phyloP scores from a whole-genome alignment of 2,113 vertebrate genomes.

The Arvicanthis niloticus region DNA sequence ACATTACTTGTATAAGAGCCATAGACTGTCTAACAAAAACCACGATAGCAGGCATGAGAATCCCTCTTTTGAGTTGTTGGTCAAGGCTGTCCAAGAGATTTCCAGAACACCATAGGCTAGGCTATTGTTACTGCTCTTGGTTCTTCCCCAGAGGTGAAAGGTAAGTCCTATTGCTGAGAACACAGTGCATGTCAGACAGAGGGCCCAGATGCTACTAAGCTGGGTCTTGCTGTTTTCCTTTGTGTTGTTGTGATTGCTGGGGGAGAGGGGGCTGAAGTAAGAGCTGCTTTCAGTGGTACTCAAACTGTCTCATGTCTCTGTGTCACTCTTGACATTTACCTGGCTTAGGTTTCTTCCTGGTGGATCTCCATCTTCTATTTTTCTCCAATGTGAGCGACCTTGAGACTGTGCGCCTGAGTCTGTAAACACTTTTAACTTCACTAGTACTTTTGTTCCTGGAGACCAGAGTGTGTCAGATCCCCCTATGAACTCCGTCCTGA shows the following conservation, averaged over 20 bases:
- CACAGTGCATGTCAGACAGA: not conserved
- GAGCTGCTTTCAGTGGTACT: not conserved
- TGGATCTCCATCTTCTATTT: not conserved
- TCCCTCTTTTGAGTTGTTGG: not conserved
- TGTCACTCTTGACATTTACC: not conserved
- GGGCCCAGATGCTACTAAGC: not conserved
- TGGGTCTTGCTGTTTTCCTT: constrained; percentile 69
- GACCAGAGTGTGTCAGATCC: not conserved
- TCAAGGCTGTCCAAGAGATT: not conserved
- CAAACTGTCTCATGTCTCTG: not conserved
- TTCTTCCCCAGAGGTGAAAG: not conserved
- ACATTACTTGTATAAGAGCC: not conserved
- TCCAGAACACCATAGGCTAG: no score
- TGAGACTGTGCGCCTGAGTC: not conserved
- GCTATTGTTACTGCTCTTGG: not conserved
- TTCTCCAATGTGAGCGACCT: not conserved
- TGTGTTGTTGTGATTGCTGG: constrained; percentile 19
- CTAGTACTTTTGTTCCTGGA: not conserved
- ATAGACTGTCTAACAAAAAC: not conserved
- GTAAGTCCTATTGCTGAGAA: not conserved
- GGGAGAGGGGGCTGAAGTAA: not conserved
- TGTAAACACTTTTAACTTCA: not conserved
- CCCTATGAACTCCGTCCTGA: not conserved
- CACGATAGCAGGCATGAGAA: not conserved
- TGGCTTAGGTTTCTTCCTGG: not conserved